Percentiles rank a stretch among this genome's conserved stretches.
Evolutionary conservation across 2,113 vertebrate species (phyloP).

Genomic region (Alexandromys fortis): DNA sequence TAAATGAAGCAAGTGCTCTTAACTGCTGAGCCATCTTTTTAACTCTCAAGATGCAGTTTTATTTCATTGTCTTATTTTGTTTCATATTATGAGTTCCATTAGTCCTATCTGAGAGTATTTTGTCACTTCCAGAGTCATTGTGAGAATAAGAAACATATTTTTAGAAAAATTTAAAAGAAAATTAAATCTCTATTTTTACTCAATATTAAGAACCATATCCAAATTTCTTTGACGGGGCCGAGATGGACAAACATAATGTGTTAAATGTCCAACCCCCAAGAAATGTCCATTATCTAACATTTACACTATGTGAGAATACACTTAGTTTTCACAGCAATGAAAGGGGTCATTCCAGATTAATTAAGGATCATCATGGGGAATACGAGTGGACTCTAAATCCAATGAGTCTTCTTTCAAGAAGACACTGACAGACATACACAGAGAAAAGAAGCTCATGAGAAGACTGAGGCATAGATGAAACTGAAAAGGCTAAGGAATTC

Average conservation of each 20-base stretch:
- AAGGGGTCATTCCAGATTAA: not conserved
- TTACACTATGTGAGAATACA: not conserved
- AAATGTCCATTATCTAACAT: not conserved
- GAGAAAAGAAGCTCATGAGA: too few species aligned
- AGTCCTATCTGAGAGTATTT: not conserved
- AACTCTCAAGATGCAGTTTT: not conserved
- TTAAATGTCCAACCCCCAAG: rapidly evolving
- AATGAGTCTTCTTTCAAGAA: not conserved
- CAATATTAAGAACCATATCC: not conserved
- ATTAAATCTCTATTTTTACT: not conserved
- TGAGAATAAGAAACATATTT: not conserved
- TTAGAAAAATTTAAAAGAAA: not conserved
- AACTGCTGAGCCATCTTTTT: not conserved
- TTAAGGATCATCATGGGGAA: not conserved
- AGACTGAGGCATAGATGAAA: not conserved
- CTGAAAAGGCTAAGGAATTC: not conserved
- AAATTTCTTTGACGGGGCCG: not conserved
- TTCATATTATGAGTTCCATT: not conserved
- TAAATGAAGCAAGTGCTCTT: not conserved
- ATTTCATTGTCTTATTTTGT: not conserved
- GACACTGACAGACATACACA: not conserved
- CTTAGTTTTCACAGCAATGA: not conserved
- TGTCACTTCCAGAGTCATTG: not conserved
- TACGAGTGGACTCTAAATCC: not conserved
- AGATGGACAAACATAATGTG: not conserved